These are phyloP conservation scores for Semaprochilodus insignis DNA, from an alignment of 2,797 vertebrate genomes.

Conservation along the genomic window DNA sequence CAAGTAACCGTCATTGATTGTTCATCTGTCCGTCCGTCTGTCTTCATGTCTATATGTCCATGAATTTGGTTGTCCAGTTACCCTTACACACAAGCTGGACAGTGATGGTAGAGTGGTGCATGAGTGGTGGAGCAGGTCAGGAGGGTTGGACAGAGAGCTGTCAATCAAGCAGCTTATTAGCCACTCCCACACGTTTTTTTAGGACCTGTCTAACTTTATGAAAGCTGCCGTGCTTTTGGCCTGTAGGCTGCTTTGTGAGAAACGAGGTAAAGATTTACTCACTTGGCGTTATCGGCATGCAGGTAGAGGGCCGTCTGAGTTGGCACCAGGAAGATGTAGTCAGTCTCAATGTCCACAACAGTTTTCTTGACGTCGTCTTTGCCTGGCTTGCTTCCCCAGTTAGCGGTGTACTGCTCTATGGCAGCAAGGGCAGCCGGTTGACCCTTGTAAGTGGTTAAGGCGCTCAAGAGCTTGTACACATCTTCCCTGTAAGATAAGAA, in stretches of 20 bases:
- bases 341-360: constrained; percentile 81
- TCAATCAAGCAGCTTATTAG: no score
- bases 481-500: constrained; percentile 70
- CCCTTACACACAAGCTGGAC: no score
- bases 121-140: no score
- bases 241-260: not conserved
- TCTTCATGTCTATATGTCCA: no score
- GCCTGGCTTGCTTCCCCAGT: constrained; percentile 76
- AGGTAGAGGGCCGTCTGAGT: constrained; percentile 82
- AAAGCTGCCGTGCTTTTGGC: not conserved
- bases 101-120: no score
- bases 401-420: constrained; percentile 76
- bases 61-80: no score
- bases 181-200: no score
- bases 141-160: no score
- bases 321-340: constrained; percentile 89
- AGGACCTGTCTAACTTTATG: not conserved
- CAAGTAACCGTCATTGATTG: no score
- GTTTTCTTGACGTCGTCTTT: constrained; percentile 85
- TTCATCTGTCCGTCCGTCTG: no score
- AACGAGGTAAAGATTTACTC: constrained; percentile 57
- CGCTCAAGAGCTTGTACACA: constrained; percentile 74
- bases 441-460: constrained; percentile 80
- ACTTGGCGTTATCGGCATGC: constrained; percentile 83
- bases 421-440: constrained; percentile 64